Evolutionary conservation across 2,113 vertebrate species (phyloP).

Genomic region (Paracanthobrama guichenoti): DNA sequence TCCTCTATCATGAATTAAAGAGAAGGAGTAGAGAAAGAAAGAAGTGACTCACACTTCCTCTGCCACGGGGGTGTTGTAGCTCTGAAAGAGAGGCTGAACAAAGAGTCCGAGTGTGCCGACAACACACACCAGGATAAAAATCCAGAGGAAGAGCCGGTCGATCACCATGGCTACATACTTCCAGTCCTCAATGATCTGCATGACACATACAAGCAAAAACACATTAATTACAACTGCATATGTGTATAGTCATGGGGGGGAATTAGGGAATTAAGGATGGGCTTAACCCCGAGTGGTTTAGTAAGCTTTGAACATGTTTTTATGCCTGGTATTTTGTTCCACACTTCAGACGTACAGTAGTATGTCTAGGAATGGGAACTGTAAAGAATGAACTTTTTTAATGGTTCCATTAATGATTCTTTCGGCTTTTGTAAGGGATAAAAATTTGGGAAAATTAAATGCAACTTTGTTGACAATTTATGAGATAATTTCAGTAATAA

Average conservation of each 20-base stretch:
- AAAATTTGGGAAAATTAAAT: background rate
- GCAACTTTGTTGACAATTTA: background rate
- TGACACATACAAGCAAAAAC: background rate
- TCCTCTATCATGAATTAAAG: conserved; percentile 38
- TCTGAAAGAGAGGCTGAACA: conserved; percentile 81
- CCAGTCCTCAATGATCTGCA: conserved; percentile 82
- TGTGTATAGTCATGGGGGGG: background rate
- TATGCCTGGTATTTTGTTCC: background rate
- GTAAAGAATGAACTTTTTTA: background rate
- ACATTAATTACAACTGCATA: background rate
- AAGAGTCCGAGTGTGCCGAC: conserved; percentile 80
- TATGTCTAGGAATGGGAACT: background rate
- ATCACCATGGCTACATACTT: conserved; percentile 84
- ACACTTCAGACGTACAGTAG: background rate
- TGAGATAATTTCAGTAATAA: background rate
- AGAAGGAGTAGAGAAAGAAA: background rate
- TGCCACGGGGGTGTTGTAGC: conserved; percentile 72
- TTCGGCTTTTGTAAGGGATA: background rate
- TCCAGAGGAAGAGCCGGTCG: conserved; percentile 81
- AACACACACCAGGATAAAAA: conserved; percentile 81
- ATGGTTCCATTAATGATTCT: background rate
- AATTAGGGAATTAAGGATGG: background rate
- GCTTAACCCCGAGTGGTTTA: background rate
- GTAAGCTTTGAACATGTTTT: too few relatives aligned
- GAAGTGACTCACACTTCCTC: conserved; percentile 67